A percentile compares a stretch with the other conserved stretches of the same genome.
phyloP scores from a whole-genome alignment of 2,888 invertebrate species.

The Monochamus alternatus region DNA sequence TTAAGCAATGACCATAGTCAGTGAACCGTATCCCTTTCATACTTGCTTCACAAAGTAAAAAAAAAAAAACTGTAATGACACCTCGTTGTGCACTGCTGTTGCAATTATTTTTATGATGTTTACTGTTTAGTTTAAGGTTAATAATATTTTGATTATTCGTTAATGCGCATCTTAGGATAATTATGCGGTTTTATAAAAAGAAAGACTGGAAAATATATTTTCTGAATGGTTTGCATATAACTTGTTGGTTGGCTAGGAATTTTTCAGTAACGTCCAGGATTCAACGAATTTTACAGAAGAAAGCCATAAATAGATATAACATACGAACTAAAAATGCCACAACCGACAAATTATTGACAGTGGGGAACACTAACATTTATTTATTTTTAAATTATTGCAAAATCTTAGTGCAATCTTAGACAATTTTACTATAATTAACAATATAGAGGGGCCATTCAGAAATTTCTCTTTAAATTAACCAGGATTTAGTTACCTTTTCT shows the following conservation, averaged over 20 bases:
- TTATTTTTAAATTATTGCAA: constrained; percentile 35
- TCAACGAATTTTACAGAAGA: constrained; percentile 33
- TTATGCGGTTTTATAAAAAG: constrained; percentile 22
- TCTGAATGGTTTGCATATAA: constrained; percentile 36
- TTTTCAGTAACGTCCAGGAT: constrained; percentile 30
- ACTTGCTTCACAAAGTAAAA: constrained; percentile 30
- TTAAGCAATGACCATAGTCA: constrained; percentile 48
- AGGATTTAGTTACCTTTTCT: constrained; percentile 36
- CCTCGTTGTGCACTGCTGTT: constrained; percentile 46
- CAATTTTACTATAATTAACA: constrained; percentile 21
- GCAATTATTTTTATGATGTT: constrained; percentile 45
- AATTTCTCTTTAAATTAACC: constrained; percentile 24
- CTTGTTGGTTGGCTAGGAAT: constrained; percentile 32
- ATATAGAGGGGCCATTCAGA: constrained; percentile 32
- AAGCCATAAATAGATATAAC: constrained; percentile 20
- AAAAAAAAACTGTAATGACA: constrained; percentile 22
- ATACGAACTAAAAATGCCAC: constrained; percentile 7
- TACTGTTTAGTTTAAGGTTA: constrained; percentile 38
- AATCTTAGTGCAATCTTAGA: constrained; percentile 33
- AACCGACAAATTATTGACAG: constrained; percentile 23
- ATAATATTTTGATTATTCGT: constrained; percentile 24
- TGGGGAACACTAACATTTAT: constrained; percentile 31
- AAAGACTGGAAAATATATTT: constrained; percentile 35
- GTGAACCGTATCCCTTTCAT: constrained; percentile 26
- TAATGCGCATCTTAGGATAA: constrained; percentile 20